Evolutionary conservation across 2,797 vertebrate species (phyloP).

Genomic region (Buceros bicornis): DNA sequence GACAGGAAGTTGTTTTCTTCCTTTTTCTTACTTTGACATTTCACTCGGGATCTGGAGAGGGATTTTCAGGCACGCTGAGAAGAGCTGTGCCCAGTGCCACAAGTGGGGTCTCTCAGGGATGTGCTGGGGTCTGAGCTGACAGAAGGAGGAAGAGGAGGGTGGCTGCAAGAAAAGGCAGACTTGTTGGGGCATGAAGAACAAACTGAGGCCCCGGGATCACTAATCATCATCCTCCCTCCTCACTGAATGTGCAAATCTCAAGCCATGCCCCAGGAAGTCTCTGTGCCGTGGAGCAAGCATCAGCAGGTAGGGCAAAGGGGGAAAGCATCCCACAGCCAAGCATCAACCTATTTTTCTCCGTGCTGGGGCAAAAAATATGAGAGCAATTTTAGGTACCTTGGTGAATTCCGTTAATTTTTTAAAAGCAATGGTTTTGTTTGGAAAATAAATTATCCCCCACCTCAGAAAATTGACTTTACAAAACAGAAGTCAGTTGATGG

Average conservation of each 20-base stretch:
- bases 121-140: fast-evolving
- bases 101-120: neutral
- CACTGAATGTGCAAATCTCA: neutral
- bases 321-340: neutral
- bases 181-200: neutral
- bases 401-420: neutral
- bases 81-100: neutral
- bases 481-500: neutral
- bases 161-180: neutral
- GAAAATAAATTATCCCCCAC: neutral
- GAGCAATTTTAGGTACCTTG: neutral
- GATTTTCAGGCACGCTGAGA: neutral
- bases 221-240: neutral
- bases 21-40: neutral
- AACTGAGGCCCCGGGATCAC: fast-evolving
- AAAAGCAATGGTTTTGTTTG: neutral
- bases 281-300: neutral
- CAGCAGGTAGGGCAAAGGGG: neutral
- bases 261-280: neutral
- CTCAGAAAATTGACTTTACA: neutral
- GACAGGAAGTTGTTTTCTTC: neutral
- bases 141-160: neutral
- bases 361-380: neutral
- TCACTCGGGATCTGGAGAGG: neutral
- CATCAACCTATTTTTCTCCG: neutral